A percentile compares a stretch with the other conserved stretches of the same genome.
phyloP scores from a whole-genome alignment of 2,888 invertebrate species.

The Neoitamus cyanurus region DNA sequence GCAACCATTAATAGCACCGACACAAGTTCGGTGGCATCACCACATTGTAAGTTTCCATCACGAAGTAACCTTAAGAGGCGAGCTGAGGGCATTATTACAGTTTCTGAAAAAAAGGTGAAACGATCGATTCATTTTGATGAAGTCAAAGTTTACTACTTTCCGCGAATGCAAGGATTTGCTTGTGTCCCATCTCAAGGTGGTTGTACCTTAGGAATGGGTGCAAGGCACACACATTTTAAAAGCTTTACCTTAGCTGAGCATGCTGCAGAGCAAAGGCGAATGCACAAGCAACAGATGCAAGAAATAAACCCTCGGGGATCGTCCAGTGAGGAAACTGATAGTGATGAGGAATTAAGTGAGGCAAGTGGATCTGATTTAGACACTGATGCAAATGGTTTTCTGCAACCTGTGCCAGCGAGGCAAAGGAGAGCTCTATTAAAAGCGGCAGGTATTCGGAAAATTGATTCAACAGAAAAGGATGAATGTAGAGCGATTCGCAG shows the following conservation, averaged over 20 bases:
- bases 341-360: conserved; percentile 85
- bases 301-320: conserved; percentile 64
- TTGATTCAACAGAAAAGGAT: conserved; percentile 92
- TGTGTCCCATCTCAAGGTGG: conserved; percentile 92
- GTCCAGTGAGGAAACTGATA: conserved; percentile 86
- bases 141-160: conserved; percentile 96
- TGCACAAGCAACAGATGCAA: conserved; percentile 84
- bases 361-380: conserved; percentile 86
- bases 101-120: conserved; percentile 73
- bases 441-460: conserved; percentile 93
- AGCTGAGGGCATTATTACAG: conserved; percentile 55
- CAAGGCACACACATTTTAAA: conserved; percentile 75
- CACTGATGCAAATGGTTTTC: conserved; percentile 88
- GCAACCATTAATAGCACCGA: conserved; percentile 45
- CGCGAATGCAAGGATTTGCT: conserved; percentile 89
- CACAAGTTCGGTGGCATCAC: conserved; percentile 52
- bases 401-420: conserved; percentile 92
- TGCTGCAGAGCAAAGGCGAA: conserved; percentile 86
- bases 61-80: conserved; percentile 79
- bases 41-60: conserved; percentile 54
- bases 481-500: conserved; percentile 92
- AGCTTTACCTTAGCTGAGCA: conserved; percentile 89
- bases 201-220: conserved; percentile 93
- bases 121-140: conserved; percentile 88
- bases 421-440: conserved; percentile 88